A percentile compares a stretch with the other conserved stretches of the same genome.
Evolutionary conservation across 2,113 vertebrate genomes (phyloP).

Genomic region (Pogonocichla stellata): DNA sequence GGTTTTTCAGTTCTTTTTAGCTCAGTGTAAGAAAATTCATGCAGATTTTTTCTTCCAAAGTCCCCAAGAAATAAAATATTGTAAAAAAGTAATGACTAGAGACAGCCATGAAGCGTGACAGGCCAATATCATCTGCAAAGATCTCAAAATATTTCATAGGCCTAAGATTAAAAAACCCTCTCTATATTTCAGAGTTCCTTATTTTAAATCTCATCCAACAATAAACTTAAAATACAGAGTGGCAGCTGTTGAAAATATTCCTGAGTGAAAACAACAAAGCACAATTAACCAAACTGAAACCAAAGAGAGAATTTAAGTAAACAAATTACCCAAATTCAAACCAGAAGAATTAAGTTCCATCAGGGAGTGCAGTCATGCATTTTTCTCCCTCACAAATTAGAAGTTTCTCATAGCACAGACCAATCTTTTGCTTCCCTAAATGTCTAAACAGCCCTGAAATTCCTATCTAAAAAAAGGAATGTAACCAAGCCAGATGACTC

Average conservation of each 20-base stretch:
- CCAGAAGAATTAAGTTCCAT: background rate
- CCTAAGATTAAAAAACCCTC: background rate
- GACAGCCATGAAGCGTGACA: background rate
- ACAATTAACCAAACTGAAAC: background rate
- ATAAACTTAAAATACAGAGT: background rate
- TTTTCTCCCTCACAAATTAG: background rate
- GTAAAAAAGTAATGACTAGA: background rate
- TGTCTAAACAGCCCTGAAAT: background rate
- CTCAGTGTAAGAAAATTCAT: background rate
- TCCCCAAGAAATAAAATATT: background rate
- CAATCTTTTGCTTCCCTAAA: background rate
- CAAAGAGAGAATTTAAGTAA: background rate
- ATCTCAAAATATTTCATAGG: background rate
- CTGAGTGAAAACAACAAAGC: background rate
- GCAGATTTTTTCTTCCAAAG: background rate
- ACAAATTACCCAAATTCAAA: background rate
- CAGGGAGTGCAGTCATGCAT: background rate
- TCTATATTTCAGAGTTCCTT: background rate
- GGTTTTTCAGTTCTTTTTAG: background rate
- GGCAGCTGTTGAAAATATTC: background rate
- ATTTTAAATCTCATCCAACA: background rate
- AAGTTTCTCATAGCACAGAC: background rate
- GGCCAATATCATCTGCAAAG: background rate
- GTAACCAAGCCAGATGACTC: background rate
- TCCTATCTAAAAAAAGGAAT: background rate